Percentiles rank a stretch among this genome's conserved stretches.
phyloP scores from a whole-genome alignment of 2,797 vertebrate species.

The Melanotaenia boesemani region DNA sequence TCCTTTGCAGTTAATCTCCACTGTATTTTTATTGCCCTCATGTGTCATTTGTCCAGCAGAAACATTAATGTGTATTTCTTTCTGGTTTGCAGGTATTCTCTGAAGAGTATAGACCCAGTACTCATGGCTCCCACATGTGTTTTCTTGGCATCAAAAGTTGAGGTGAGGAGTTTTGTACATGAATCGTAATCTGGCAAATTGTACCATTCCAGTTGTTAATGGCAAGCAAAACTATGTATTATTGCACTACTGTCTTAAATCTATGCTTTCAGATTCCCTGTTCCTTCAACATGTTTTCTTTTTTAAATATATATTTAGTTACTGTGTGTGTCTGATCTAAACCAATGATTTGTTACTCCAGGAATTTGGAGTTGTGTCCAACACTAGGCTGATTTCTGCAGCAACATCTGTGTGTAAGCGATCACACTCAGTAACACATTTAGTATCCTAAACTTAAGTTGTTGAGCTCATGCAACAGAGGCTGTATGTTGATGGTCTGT shows the following conservation, averaged over 20 bases:
- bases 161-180: constrained; percentile 81
- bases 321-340: neutral
- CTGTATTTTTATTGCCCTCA: neutral
- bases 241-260: neutral
- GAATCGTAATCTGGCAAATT: neutral
- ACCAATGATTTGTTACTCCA: constrained; percentile 65
- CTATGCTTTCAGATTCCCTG: neutral
- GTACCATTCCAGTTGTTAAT: neutral
- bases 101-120: constrained; percentile 99
- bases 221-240: neutral
- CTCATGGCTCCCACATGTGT: constrained; percentile 99
- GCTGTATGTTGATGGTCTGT: neutral
- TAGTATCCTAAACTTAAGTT: neutral
- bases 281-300: neutral
- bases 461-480: neutral
- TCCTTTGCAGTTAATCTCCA: neutral
- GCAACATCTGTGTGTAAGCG: constrained; percentile 99
- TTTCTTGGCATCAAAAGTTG: constrained; percentile 99
- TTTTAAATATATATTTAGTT: neutral
- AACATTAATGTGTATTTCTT: neutral
- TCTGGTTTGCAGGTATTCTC: constrained; percentile 90
- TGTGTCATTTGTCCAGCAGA: neutral
- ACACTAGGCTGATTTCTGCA: constrained; percentile 97
- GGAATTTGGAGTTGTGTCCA: constrained; percentile 99
- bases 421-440: neutral